Evolutionary conservation across 2,113 vertebrate species (phyloP).

Genomic region (Poecilia latipinna): DNA sequence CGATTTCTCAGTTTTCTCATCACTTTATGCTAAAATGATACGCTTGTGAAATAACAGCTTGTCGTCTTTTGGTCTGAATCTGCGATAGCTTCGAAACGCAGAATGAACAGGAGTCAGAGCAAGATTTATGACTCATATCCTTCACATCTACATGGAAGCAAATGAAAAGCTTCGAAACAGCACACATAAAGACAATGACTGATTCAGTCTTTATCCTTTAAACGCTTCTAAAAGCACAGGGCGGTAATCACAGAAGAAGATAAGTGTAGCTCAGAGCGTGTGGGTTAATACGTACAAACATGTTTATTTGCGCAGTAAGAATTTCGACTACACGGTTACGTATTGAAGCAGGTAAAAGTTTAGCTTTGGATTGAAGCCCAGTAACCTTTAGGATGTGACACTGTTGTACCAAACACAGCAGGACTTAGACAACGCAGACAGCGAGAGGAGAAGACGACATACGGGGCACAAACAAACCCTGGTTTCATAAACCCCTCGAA

Average conservation of each 20-base stretch:
- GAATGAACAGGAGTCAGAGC: constrained; percentile 12
- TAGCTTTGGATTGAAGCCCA: constrained; percentile 14
- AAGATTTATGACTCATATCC: background rate
- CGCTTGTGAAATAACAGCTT: constrained; percentile 32
- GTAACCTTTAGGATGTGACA: background rate
- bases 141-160: constrained; percentile 3
- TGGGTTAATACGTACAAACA: background rate
- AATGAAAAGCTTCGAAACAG: background rate
- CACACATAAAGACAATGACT: background rate
- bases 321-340: background rate
- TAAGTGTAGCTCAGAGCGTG: background rate
- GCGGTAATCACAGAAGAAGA: background rate
- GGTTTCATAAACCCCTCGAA: background rate
- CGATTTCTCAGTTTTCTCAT: constrained; percentile 15
- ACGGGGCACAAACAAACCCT: background rate
- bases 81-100: constrained; percentile 12
- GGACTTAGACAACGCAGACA: constrained; percentile 16
- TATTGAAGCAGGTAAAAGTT: background rate
- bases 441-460: background rate
- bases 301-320: background rate
- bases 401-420: background rate
- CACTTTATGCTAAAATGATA: constrained; percentile 29
- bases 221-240: background rate
- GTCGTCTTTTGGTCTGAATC: constrained; percentile 10
- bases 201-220: background rate